Percentiles rank a stretch among this genome's conserved stretches.
These are phyloP conservation scores for Drosophila birchii DNA, from an alignment of 2,888 invertebrate genomes.

Conservation along the genomic window DNA sequence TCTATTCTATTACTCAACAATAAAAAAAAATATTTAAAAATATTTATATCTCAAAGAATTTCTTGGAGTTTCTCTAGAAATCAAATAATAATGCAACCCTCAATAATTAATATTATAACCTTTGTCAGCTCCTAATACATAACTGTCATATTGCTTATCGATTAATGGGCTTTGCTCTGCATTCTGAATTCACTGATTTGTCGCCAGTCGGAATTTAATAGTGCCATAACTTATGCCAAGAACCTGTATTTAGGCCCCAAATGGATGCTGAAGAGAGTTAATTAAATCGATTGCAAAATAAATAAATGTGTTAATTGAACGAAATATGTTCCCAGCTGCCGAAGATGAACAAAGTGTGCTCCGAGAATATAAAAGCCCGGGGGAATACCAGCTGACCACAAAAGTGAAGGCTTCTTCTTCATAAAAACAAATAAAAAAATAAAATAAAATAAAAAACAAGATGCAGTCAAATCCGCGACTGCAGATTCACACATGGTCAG, in stretches of 20 bases:
- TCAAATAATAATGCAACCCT: background rate
- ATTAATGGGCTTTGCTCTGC: slow-evolving; percentile 33
- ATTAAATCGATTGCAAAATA: slow-evolving; percentile 56
- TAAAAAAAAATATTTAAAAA: too few species aligned
- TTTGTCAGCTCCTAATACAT: slow-evolving; percentile 7
- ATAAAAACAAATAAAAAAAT: background rate
- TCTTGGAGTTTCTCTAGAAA: background rate
- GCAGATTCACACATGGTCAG: slow-evolving; percentile 62
- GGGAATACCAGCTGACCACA: slow-evolving; percentile 51
- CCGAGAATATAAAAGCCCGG: slow-evolving; percentile 49
- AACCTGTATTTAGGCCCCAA: slow-evolving; percentile 24
- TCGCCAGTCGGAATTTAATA: slow-evolving; percentile 30
- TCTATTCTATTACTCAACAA: too few species aligned
- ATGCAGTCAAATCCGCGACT: slow-evolving; percentile 36
- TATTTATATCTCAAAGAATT: too few species aligned
- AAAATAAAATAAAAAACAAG: slow-evolving; percentile 15
- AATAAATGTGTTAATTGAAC: slow-evolving; percentile 61
- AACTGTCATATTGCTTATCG: slow-evolving; percentile 39
- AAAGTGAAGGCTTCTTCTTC: slow-evolving; percentile 67
- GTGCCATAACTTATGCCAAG: slow-evolving; percentile 41
- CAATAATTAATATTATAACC: background rate
- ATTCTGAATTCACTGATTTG: slow-evolving; percentile 38
- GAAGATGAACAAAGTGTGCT: slow-evolving; percentile 19
- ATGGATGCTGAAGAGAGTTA: slow-evolving; percentile 30
- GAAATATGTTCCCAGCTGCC: slow-evolving; percentile 24